Conservation (phyloP, 2,888 invertebrate genomes). For the Acanthosepion lycidas region DNA sequence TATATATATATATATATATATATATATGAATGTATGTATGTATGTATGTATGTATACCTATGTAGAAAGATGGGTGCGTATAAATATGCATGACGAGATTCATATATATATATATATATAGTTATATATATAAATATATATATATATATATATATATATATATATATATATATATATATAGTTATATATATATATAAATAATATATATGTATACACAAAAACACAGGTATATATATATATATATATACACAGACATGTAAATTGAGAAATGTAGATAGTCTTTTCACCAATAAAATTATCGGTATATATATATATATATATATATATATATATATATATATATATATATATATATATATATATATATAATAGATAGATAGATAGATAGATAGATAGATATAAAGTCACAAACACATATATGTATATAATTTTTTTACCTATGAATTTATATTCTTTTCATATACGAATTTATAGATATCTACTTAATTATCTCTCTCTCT, state of each 20-base stretch:
- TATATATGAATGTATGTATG: neutral
- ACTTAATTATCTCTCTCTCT: too few relatives aligned
- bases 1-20: neutral
- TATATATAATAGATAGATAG: neutral
- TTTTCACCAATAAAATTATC: too few relatives aligned
- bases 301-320: neutral
- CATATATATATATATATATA: neutral
- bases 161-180: neutral
- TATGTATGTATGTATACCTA: neutral
- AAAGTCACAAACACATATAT: too few relatives aligned
- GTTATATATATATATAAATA: neutral
- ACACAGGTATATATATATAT: too few relatives aligned
- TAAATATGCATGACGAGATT: neutral
- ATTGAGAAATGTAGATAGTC: too few relatives aligned
- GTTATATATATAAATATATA: neutral
- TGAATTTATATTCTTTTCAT: too few relatives aligned
- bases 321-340: too few relatives aligned
- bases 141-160: too few relatives aligned
- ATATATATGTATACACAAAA: neutral
- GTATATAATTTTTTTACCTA: too few relatives aligned
- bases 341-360: neutral
- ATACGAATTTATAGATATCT: too few relatives aligned
- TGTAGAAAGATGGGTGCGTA: neutral
- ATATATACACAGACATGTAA: neutral
- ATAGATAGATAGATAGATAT: too few relatives aligned